phyloP scores from a whole-genome alignment of 2,888 invertebrate genomes.

The Sturmia bella region DNA sequence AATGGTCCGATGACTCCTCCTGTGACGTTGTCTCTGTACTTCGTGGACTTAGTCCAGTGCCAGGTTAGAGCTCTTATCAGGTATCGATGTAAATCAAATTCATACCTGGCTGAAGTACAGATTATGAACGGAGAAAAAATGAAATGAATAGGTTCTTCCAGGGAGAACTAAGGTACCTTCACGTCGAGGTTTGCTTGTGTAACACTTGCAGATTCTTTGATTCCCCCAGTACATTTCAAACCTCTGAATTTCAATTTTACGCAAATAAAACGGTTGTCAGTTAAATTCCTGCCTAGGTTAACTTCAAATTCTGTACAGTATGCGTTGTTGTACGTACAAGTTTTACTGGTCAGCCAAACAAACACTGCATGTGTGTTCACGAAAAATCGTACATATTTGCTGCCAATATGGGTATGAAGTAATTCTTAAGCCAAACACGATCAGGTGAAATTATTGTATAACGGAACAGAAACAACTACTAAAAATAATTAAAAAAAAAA shows the following conservation, averaged over 20 bases:
- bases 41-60: too few relatives aligned
- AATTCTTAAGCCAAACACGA: slow-evolving; percentile 69
- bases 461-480: slow-evolving; percentile 53
- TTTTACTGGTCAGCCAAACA: not conserved
- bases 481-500: slow-evolving; percentile 8
- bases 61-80: too few relatives aligned
- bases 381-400: not conserved
- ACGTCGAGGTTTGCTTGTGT: not conserved
- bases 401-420: slow-evolving; percentile 54
- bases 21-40: too few relatives aligned
- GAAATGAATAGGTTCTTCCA: too few relatives aligned
- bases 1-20: too few relatives aligned
- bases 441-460: slow-evolving; percentile 68
- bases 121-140: too few relatives aligned
- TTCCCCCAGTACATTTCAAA: too few relatives aligned
- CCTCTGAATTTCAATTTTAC: not conserved
- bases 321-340: not conserved
- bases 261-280: not conserved
- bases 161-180: too few relatives aligned
- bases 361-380: not conserved
- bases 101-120: too few relatives aligned
- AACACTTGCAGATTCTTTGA: not conserved
- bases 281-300: slow-evolving; percentile 45
- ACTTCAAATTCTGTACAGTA: slow-evolving; percentile 59
- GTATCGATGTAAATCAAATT: too few relatives aligned